A percentile compares a stretch with the other conserved stretches of the same genome.
These are phyloP conservation scores for Rhopalosiphum nymphaeae DNA, from an alignment of 2,888 invertebrate species.

Conservation along the genomic window DNA sequence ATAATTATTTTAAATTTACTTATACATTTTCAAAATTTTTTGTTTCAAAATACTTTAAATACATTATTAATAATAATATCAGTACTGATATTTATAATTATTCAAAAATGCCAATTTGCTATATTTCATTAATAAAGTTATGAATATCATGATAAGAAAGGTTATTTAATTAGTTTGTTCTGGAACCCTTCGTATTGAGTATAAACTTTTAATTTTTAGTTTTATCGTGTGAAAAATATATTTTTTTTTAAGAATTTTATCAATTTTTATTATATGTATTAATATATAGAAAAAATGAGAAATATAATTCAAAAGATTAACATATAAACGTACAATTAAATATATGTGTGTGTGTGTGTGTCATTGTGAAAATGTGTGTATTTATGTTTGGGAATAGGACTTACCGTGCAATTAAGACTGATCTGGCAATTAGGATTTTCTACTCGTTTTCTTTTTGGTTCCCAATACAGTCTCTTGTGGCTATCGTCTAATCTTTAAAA, in stretches of 20 bases:
- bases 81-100: not conserved
- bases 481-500: slow-evolving; percentile 2
- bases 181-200: not conserved
- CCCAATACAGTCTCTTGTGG: not conserved
- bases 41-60: not conserved
- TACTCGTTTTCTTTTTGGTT: slow-evolving; percentile 14
- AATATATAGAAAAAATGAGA: not conserved
- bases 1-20: not conserved
- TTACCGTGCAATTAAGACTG: slow-evolving; percentile 5
- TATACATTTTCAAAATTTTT: not conserved
- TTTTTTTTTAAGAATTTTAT: not conserved
- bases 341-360: not conserved
- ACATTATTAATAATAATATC: not conserved
- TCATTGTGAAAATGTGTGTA: not conserved
- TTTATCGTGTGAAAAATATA: not conserved
- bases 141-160: not conserved
- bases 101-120: not conserved
- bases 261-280: not conserved
- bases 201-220: not conserved
- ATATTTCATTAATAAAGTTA: not conserved
- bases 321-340: not conserved
- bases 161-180: not conserved
- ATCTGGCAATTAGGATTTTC: slow-evolving; percentile 46
- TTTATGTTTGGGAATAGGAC: slow-evolving; percentile 1
- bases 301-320: not conserved